Evolutionary conservation across 2,113 vertebrate genomes (phyloP).

Genomic region (Gallinago undulata): DNA sequence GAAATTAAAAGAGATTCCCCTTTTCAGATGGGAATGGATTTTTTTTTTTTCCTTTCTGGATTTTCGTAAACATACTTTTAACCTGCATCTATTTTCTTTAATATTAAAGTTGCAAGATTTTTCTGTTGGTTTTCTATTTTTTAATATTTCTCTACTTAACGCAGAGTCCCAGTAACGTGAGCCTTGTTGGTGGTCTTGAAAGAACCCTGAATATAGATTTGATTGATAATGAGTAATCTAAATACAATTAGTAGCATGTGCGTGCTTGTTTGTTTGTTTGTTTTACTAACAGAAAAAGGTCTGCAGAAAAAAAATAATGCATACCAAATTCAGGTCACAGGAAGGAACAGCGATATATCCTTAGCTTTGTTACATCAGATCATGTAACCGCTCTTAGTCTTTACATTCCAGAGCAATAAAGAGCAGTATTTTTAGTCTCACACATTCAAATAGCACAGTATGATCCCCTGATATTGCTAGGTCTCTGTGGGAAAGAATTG

Average conservation of each 20-base stretch:
- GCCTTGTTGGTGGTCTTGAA: constrained; percentile 88
- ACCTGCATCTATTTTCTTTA: background rate
- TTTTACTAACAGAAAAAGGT: constrained; percentile 49
- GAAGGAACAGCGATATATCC: constrained; percentile 16
- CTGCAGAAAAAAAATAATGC: constrained; percentile 64
- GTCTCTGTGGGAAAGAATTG: background rate
- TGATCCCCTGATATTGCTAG: constrained; percentile 18
- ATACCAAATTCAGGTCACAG: constrained; percentile 42
- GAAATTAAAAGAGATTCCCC: background rate
- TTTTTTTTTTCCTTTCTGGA: background rate
- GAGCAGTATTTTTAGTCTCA: constrained; percentile 54
- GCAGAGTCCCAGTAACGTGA: constrained; percentile 52
- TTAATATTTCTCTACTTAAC: constrained; percentile 31
- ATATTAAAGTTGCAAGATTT: background rate
- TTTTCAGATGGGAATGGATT: background rate
- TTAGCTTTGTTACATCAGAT: constrained; percentile 29
- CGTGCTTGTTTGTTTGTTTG: constrained; percentile 36
- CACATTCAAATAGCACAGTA: constrained; percentile 39
- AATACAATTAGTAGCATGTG: constrained; percentile 88
- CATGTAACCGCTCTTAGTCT: constrained; percentile 4
- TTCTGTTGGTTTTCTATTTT: background rate
- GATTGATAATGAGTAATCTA: constrained; percentile 83
- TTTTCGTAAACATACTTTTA: constrained; percentile 16
- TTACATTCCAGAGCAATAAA: constrained; percentile 49
- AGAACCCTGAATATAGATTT: constrained; percentile 76